Conservation (phyloP, 2,888 invertebrate species). For the Isoperla grammatica region DNA sequence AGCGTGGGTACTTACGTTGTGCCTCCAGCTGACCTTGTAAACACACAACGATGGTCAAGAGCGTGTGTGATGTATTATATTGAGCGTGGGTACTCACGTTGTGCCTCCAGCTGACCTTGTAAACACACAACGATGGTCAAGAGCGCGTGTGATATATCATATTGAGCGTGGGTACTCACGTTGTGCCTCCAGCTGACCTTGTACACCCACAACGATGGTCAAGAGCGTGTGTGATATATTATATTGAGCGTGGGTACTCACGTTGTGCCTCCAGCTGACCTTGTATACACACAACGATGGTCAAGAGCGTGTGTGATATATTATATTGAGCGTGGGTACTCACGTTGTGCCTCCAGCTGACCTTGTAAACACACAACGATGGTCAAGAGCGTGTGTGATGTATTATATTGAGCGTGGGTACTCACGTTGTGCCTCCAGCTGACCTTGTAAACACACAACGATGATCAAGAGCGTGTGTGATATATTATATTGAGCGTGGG, state of each 20-base stretch:
- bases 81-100: conserved; percentile 53
- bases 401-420: conserved; percentile 31
- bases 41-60: no score
- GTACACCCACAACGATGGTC: conserved; percentile 40
- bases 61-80: no score
- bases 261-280: conserved; percentile 72
- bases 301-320: no score
- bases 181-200: conserved; percentile 73
- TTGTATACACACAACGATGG: conserved; percentile 45
- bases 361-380: conserved; percentile 46
- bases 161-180: conserved; percentile 48
- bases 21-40: conserved; percentile 67
- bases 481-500: neutral
- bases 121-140: no score
- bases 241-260: conserved; percentile 45
- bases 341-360: conserved; percentile 72
- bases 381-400: no score
- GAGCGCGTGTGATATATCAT: no score
- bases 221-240: no score
- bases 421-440: conserved; percentile 73
- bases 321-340: conserved; percentile 40
- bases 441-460: conserved; percentile 49
- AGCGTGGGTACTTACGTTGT: conserved; percentile 56
- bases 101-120: conserved; percentile 71
- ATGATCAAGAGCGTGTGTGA: no score